These are phyloP conservation scores for Drosophila chauvacae DNA, from an alignment of 1,140 invertebrate genomes.

Conservation along the genomic window DNA sequence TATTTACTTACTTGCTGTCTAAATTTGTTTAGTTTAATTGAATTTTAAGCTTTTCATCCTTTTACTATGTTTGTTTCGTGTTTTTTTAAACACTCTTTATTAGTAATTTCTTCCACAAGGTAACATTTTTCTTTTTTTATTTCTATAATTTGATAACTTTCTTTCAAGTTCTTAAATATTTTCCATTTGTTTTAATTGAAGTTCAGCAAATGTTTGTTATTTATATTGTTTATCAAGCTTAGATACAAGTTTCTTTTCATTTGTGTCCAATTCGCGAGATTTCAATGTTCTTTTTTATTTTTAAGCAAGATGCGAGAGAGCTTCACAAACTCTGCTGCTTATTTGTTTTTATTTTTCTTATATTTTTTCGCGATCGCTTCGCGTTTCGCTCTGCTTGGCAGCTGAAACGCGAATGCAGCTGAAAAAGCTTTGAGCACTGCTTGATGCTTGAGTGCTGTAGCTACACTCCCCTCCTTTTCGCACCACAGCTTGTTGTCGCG, in stretches of 20 bases:
- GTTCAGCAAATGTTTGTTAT: constrained; percentile 20
- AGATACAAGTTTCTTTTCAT: not conserved
- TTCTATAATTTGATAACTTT: too few relatives aligned
- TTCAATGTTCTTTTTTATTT: constrained; percentile 9
- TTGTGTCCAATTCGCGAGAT: constrained; percentile 22
- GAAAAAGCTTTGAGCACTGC: constrained; percentile 7
- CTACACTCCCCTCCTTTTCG: not conserved
- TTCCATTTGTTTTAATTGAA: not conserved
- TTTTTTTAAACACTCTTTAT: not conserved
- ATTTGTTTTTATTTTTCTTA: constrained; percentile 6
- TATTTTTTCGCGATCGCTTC: constrained; percentile 25
- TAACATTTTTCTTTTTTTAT: not conserved
- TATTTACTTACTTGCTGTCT: not conserved
- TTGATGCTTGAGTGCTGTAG: not conserved
- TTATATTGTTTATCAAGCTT: not conserved
- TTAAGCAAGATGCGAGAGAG: constrained; percentile 19
- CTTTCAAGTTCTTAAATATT: not conserved
- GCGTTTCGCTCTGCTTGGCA: constrained; percentile 27
- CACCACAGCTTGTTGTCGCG: constrained; percentile 9
- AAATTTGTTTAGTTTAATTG: too few relatives aligned
- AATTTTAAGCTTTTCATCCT: too few relatives aligned
- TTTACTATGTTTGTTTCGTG: too few relatives aligned
- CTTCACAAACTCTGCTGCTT: constrained; percentile 6
- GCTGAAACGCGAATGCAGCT: constrained; percentile 77
- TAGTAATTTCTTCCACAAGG: not conserved